Percentiles rank a stretch among this genome's conserved stretches.
Evolutionary conservation across 2,888 invertebrate species (phyloP).

Genomic region (Operophtera brumata): DNA sequence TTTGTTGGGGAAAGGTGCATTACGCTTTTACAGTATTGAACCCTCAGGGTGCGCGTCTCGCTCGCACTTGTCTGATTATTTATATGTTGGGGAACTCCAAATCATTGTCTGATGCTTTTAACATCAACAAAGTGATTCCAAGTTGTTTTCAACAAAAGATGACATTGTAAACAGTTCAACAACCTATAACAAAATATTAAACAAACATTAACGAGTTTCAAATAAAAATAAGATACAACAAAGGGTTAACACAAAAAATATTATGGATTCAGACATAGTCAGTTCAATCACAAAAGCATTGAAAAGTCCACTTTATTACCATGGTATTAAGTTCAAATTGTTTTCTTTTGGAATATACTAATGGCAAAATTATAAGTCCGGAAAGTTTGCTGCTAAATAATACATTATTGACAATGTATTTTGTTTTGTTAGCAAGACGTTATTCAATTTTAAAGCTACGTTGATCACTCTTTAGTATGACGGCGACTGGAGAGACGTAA

Average conservation of each 20-base stretch:
- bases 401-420: conserved; percentile 5
- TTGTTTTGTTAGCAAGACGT: conserved; percentile 6
- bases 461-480: background rate
- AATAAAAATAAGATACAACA: conserved; percentile 31
- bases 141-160: conserved; percentile 31
- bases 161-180: conserved; percentile 44
- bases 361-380: conserved; percentile 14
- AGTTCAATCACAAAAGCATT: background rate
- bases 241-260: conserved; percentile 24
- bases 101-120: too few relatives aligned
- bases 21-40: too few relatives aligned
- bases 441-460: conserved; percentile 6
- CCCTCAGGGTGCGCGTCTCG: too few relatives aligned
- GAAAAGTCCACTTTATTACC: background rate
- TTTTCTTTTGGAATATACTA: background rate
- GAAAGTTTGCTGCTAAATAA: conserved; percentile 8
- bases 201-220: conserved; percentile 38
- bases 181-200: conserved; percentile 40
- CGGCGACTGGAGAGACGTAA: background rate
- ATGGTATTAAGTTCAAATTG: background rate
- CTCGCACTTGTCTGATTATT: too few relatives aligned
- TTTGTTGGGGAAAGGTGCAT: too few relatives aligned
- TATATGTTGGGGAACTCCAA: too few relatives aligned
- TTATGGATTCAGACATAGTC: conserved; percentile 10
- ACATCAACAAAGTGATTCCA: conserved; percentile 8